These are phyloP conservation scores for rabbit (Oryctolagus cuniculus) DNA, from an alignment of 2,113 vertebrate species.

Conservation along the genomic window mOryCun1.1 NC_091432.1:196971501-196972000, in stretches of 20 bases:
- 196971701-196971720: neutral
- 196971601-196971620: too few relatives aligned
- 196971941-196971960: slow-evolving; percentile 11
- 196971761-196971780: slow-evolving; percentile 73
- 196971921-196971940: neutral
- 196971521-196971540: too few relatives aligned
- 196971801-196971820: slow-evolving; percentile 95
- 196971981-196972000: slow-evolving; percentile 37
- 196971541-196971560: too few relatives aligned
- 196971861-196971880: slow-evolving; percentile 55
- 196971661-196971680: too few relatives aligned
- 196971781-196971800: slow-evolving; percentile 99
- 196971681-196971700: too few relatives aligned
- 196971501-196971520: too few relatives aligned
- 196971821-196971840: slow-evolving; percentile 94
- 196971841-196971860: slow-evolving; percentile 51
- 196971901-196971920: neutral
- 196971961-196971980: neutral
- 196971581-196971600: too few relatives aligned
- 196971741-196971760: neutral
- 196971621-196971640: too few relatives aligned
- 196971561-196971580: too few relatives aligned
- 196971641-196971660: too few relatives aligned
- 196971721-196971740: neutral
- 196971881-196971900: neutral